Base-by-base conservation (phyloP, 2,888 invertebrate genomes). In the Megalurothrips usitatus region DNA sequence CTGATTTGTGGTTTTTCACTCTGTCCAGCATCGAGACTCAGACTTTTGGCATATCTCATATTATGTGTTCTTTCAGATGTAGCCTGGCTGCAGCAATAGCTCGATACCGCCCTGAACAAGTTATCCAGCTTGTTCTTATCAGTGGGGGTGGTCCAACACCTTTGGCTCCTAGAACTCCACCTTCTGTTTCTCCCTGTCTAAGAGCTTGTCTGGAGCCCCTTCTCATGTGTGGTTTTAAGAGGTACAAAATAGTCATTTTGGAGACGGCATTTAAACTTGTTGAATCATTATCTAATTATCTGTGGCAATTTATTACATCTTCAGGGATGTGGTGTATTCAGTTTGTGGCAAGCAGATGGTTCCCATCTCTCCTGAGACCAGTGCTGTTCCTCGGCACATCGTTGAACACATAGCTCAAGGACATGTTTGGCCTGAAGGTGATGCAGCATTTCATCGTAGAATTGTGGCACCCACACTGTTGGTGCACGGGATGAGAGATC, bases 111-210 rank as follows among this genome's bases (percentile, higher is more conserved):
- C 88, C 90, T 28, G 87, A 88, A 82, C 88, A 89, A 84, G 89
- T 92, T 58, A 87, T 89, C n/a, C 91, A 91, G 84, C 85, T 93
- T 81, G 89, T 92, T 80, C 86, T 92, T 83, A 91, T 92, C 83
- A 91, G 91, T 86, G 92, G 92, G 34, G 92, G 92, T 23, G 92
- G 92, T 8, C 93, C 93, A 9, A 91, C 91, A 3, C 91, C 92
- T 26, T 87, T 93, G 81, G 91, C 91, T 47, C 91, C 91, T 78
- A 89, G 88, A 79, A 88, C 88, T 79, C 89, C 91, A 83, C 87
- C 88, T 26, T 85, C 88, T 11, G 87, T 88, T 48, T 89, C 88
- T 82, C 87, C 89, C 79, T 91, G 89, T 84, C 86, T 90, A 58
- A 87, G 89, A 81, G 87, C 87, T 63, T 85, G 90, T 81, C 86